phyloP scores from a whole-genome alignment of 2,113 vertebrate species.

The Megaleporinus macrocephalus region DNA sequence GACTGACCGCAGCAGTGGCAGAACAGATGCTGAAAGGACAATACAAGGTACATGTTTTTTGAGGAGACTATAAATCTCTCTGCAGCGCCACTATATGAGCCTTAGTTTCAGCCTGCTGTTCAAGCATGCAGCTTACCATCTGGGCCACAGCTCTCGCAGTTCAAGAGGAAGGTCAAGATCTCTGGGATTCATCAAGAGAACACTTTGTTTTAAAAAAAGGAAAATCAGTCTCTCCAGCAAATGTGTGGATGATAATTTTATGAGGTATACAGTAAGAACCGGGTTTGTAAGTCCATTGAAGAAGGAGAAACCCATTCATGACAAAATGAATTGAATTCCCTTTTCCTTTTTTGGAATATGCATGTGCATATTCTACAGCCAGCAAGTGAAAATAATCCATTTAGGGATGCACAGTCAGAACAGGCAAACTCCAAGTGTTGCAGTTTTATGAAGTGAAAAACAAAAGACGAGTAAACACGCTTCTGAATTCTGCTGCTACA shows the following conservation, averaged over 20 bases:
- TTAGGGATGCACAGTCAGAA: too few relatives aligned
- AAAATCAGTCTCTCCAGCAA: slow-evolving; percentile 8
- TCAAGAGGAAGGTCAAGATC: slow-evolving; percentile 93
- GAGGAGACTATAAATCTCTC: slow-evolving; percentile 96
- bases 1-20: slow-evolving; percentile 98
- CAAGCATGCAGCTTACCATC: slow-evolving; percentile 97
- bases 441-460: too few relatives aligned
- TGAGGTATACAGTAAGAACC: neutral
- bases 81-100: slow-evolving; percentile 81
- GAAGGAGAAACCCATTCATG: neutral
- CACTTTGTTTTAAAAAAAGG: slow-evolving; percentile 33
- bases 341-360: neutral
- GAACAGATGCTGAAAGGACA: slow-evolving; percentile 99
- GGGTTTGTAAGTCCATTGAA: neutral
- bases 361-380: too few relatives aligned
- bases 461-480: too few relatives aligned
- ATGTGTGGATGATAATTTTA: slow-evolving; percentile 14
- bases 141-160: slow-evolving; percentile 94
- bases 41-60: slow-evolving; percentile 99
- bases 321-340: neutral
- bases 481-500: too few relatives aligned
- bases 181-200: slow-evolving; percentile 49
- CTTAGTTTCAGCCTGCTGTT: slow-evolving; percentile 95
- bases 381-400: too few relatives aligned
- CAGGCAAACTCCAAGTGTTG: too few relatives aligned